Base-by-base conservation (phyloP, 64 coral and sea anemone species). In the Astreopora myriophthalma region DNA sequence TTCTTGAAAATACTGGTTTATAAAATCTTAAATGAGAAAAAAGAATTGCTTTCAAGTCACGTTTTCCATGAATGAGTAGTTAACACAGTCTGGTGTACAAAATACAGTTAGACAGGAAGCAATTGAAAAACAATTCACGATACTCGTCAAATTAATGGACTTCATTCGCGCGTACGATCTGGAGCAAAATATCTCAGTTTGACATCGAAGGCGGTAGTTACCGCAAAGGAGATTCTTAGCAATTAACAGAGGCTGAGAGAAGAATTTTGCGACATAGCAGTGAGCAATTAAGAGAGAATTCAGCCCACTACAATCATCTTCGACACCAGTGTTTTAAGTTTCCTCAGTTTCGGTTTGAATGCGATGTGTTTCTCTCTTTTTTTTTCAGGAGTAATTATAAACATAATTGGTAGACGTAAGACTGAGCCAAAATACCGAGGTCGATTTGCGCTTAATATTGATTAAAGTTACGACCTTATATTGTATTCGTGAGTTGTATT, bases 121-220 rank as follows among this genome's bases (percentile, higher is more conserved):
- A 83, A 83, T 83, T 83, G 55, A 36, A 17, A 10, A 83, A 19
- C 57, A 64, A 83, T 17, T 55, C 51, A 83, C 33, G 20, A 55
- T 38, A 38, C 22, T 39, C 16, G 32, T 64, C 22, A 37, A n/a
- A 16, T 24, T 37, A 38, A 30, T 58, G 11, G 10, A 57, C 26
- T 32, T 33, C 11, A 39, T 27, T 25, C 22, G 28, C 8, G 73
- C 73, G n/a, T 75, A n/a, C n/a, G n/a, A n/a, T 42, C 5, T 51
- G 38, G 27, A 16, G 29, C 22, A 55, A 79, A 31, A 55, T 55
- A 55, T 55, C 51, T 1, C n/a, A n/a, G n/a, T n/a, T n/a, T n/a
- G n/a, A n/a, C n/a, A n/a, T n/a, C n/a, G n/a, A n/a, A n/a, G n/a
- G n/a, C n/a, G n/a, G n/a, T n/a, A n/a, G n/a, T n/a, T n/a, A n/a